phyloP scores from a whole-genome alignment of 2,888 invertebrate species.

The Ophioninae sp. region DNA sequence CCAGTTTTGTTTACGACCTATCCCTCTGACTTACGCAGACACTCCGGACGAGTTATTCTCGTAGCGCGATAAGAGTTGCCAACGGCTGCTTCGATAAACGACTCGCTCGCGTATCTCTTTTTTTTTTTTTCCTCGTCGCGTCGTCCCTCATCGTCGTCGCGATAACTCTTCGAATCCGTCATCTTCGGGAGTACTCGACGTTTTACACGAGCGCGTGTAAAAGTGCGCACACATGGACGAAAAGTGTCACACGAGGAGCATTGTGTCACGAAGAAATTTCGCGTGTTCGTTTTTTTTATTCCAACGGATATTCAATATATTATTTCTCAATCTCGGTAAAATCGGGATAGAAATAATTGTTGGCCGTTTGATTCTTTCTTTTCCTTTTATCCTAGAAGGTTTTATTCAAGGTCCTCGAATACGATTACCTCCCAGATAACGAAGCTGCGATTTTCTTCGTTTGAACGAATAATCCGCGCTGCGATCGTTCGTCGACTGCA shows the following conservation, averaged over 20 bases:
- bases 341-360: neutral
- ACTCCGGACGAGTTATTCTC: constrained; percentile 58
- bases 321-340: neutral
- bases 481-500: constrained; percentile 35
- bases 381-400: neutral
- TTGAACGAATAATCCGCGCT: constrained; percentile 39
- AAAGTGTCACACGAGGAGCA: neutral
- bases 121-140: constrained; percentile 18
- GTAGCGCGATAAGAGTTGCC: constrained; percentile 70
- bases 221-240: neutral
- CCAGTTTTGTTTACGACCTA: constrained; percentile 40
- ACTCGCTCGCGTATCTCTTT: constrained; percentile 2
- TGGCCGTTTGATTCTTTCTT: neutral
- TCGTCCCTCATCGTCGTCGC: constrained; percentile 33
- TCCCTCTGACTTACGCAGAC: constrained; percentile 6
- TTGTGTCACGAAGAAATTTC: neutral
- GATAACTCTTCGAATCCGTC: constrained; percentile 57
- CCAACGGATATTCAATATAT: constrained; percentile 7
- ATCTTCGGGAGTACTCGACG: constrained; percentile 31
- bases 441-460: constrained; percentile 50
- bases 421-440: constrained; percentile 49
- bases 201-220: neutral
- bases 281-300: neutral
- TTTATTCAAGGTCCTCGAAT: constrained; percentile 54
- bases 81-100: constrained; percentile 69